Evolutionary conservation across 2,888 invertebrate genomes (phyloP).

Genomic region (Cinara cedri): DNA sequence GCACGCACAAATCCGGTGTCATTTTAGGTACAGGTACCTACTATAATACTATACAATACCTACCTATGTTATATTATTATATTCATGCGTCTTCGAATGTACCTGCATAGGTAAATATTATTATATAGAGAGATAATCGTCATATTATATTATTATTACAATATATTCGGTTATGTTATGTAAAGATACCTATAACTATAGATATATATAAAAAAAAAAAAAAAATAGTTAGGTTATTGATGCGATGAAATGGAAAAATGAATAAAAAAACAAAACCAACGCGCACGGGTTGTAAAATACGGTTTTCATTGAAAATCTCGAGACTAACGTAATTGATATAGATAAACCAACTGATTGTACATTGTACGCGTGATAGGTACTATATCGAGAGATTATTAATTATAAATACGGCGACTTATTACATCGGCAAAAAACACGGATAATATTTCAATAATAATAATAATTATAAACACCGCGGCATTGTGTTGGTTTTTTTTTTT

Average conservation of each 20-base stretch:
- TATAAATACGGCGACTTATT: background rate
- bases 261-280: background rate
- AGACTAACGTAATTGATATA: background rate
- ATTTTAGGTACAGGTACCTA: too few species aligned
- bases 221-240: background rate
- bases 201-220: too few species aligned
- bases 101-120: too few species aligned
- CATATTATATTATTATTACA: too few species aligned
- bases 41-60: too few species aligned
- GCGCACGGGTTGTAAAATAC: background rate
- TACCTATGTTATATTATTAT: background rate
- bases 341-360: background rate
- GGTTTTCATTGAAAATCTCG: background rate
- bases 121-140: background rate
- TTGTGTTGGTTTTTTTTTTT: slow-evolving; percentile 6
- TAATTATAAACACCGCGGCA: background rate
- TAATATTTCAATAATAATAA: slow-evolving; percentile 23
- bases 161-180: background rate
- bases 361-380: background rate
- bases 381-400: background rate
- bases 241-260: background rate
- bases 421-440: background rate
- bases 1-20: slow-evolving; percentile 6
- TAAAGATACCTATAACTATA: background rate
- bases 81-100: background rate